Conservation (phyloP, 2,797 vertebrate genomes). For the Poeciliopsis presidionis region DNA sequence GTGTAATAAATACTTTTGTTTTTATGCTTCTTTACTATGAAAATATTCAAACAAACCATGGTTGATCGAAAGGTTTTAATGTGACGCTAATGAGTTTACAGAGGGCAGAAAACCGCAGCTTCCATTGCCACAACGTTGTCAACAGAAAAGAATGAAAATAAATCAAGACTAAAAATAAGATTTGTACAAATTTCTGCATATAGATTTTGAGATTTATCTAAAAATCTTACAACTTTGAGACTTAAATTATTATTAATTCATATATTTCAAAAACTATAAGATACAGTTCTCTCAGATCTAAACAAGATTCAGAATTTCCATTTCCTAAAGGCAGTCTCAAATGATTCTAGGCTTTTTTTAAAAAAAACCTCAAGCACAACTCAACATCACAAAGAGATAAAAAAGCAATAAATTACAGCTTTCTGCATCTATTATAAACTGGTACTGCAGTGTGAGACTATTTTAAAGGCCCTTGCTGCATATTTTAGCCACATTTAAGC, state of each 20-base stretch:
- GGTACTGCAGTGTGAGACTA: not conserved
- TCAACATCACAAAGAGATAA: not conserved
- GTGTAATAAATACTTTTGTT: constrained; percentile 11
- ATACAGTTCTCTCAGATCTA: no score
- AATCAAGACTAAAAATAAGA: not conserved
- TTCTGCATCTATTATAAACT: constrained; percentile 11
- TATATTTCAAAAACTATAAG: not conserved
- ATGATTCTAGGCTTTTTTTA: not conserved
- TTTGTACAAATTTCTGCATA: not conserved
- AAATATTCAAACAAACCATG: not conserved
- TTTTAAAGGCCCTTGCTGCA: constrained; percentile 15
- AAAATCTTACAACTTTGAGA: not conserved
- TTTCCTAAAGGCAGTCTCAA: not conserved
- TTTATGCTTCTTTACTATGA: not conserved
- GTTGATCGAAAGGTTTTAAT: constrained; percentile 8
- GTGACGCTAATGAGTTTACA: constrained; percentile 13
- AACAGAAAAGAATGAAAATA: constrained; percentile 6
- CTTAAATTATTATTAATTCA: not conserved
- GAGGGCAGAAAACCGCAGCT: constrained; percentile 8
- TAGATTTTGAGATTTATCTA: not conserved
- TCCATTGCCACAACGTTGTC: constrained; percentile 15
- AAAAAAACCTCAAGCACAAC: not conserved
- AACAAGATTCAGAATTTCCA: not conserved
- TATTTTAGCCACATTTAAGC: constrained; percentile 19
- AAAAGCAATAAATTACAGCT: not conserved